Percentiles rank a stretch among this genome's conserved stretches.
These are phyloP conservation scores for Sinocyclocheilus anophthalmus DNA, from an alignment of 2,113 vertebrate genomes.

Conservation along the genomic window DNA sequence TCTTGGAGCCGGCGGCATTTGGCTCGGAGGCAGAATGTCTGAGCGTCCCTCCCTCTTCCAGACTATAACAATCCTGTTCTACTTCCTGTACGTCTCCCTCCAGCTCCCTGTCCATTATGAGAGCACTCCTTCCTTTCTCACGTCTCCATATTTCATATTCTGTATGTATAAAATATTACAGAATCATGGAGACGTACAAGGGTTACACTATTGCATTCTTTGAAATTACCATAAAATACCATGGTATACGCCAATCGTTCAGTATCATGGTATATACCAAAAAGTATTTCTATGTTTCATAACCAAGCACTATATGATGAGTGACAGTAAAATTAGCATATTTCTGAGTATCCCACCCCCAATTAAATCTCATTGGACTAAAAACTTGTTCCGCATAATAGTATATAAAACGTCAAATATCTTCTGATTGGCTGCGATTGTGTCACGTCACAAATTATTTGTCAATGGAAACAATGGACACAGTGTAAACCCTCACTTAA, in stretches of 20 bases:
- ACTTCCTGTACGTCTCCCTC: constrained; percentile 49
- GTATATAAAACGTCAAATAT: too few species aligned
- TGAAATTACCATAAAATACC: background rate
- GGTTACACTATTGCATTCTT: background rate
- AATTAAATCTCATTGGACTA: too few species aligned
- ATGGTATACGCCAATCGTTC: background rate
- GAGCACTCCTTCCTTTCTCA: constrained; percentile 29
- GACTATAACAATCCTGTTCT: constrained; percentile 40
- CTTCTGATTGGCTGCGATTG: too few species aligned
- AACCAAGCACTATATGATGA: too few species aligned
- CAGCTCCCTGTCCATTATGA: constrained; percentile 45
- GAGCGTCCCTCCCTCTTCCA: constrained; percentile 48
- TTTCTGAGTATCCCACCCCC: too few species aligned
- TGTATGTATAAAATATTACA: background rate
- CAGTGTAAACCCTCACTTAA: too few species aligned
- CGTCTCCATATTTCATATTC: background rate
- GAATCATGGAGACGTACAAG: background rate
- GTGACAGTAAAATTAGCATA: too few species aligned
- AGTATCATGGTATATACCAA: too few species aligned
- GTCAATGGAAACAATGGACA: too few species aligned
- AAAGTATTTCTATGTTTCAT: background rate
- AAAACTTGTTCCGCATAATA: too few species aligned
- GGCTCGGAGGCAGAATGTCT: constrained; percentile 58
- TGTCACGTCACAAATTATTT: too few species aligned
- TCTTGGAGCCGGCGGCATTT: constrained; percentile 53